phyloP scores from a whole-genome alignment of 2,888 invertebrate species.

The Encarsia formosa region DNA sequence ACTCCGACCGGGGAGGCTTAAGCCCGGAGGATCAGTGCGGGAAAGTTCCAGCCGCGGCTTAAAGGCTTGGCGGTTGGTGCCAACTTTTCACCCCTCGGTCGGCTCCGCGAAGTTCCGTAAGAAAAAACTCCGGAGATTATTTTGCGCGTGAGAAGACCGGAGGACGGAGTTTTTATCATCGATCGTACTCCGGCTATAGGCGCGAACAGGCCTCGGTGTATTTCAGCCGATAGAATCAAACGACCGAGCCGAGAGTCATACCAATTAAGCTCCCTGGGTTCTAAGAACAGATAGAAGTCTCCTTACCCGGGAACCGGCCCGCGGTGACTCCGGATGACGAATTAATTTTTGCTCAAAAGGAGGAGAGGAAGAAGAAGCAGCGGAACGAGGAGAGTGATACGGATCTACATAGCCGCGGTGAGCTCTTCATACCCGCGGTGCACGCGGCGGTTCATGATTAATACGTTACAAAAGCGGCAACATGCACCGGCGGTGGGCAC shows the following conservation, averaged over 20 bases:
- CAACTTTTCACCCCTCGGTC: constrained; percentile 44
- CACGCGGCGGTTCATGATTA: too few relatives aligned
- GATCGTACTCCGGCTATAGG: too few relatives aligned
- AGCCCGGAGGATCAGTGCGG: constrained; percentile 50
- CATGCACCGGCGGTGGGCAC: too few relatives aligned
- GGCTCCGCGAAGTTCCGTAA: neutral
- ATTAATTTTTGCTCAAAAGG: too few relatives aligned
- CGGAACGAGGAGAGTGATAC: too few relatives aligned
- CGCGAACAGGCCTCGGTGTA: constrained; percentile 32
- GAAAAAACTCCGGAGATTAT: constrained; percentile 11
- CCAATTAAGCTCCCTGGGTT: constrained; percentile 35
- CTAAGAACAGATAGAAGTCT: too few relatives aligned
- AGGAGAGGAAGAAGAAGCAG: too few relatives aligned
- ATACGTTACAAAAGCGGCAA: too few relatives aligned
- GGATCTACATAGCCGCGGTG: too few relatives aligned
- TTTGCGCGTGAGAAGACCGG: constrained; percentile 11
- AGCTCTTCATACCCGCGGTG: neutral
- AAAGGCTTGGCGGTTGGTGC: constrained; percentile 51
- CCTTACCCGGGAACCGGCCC: too few relatives aligned
- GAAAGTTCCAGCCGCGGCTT: constrained; percentile 51
- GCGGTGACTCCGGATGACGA: too few relatives aligned
- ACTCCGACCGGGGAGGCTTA: constrained; percentile 46
- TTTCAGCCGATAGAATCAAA: constrained; percentile 37
- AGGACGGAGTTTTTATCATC: too few relatives aligned
- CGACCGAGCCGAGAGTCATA: constrained; percentile 31